Conservation (phyloP, 2,797 vertebrate genomes). For the Lithobates sylvaticus region DNA sequence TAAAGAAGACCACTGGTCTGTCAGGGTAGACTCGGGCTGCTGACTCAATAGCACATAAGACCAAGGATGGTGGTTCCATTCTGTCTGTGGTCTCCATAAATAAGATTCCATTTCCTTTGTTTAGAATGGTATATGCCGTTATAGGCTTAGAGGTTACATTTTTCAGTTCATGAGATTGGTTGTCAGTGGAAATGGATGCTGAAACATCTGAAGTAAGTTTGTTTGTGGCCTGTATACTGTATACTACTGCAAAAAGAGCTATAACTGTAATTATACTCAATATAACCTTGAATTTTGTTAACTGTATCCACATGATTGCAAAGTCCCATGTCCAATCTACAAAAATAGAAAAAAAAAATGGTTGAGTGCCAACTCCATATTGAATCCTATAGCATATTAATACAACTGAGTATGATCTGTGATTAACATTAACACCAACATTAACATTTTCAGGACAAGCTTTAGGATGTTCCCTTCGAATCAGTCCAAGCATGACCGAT, state of each 20-base stretch:
- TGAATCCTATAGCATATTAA: no score
- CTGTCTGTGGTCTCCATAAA: slow-evolving; percentile 77
- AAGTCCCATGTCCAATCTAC: background rate
- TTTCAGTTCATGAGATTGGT: background rate
- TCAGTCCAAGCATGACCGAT: no score
- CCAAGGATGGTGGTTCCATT: slow-evolving; percentile 68
- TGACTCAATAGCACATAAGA: slow-evolving; percentile 77
- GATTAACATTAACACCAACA: no score
- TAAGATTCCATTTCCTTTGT: slow-evolving; percentile 68
- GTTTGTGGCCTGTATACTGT: no score
- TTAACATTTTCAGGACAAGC: no score
- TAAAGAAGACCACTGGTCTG: slow-evolving; percentile 71
- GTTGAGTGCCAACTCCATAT: background rate
- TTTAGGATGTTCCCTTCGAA: no score
- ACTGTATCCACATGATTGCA: background rate
- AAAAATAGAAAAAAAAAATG: background rate
- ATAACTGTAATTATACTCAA: background rate
- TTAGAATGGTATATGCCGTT: background rate
- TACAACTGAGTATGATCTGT: no score
- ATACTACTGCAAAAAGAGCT: background rate
- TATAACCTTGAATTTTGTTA: background rate
- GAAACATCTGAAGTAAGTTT: background rate
- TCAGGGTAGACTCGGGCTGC: slow-evolving; percentile 73
- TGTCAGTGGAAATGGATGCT: background rate
- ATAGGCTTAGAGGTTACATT: background rate